A percentile compares a stretch with the other conserved stretches of the same genome.
Evolutionary conservation across 2,113 vertebrate genomes (phyloP).

Genomic region (Ctenodactylus gundi): DNA sequence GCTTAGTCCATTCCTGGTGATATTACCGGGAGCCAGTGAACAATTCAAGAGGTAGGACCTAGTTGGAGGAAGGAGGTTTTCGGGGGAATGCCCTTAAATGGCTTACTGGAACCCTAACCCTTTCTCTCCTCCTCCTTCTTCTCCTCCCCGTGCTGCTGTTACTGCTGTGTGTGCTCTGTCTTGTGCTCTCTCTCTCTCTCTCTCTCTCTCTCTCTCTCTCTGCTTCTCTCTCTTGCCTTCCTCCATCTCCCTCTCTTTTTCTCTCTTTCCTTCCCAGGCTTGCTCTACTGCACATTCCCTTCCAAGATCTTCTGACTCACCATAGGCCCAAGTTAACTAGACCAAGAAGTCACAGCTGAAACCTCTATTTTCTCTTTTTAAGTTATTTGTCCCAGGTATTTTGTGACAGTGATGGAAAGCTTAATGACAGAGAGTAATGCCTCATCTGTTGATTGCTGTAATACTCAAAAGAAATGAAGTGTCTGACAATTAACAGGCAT

Average conservation of each 20-base stretch:
- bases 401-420: not conserved
- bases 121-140: not conserved
- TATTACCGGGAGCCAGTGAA: not conserved
- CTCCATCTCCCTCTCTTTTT: not conserved
- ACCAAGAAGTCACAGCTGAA: not conserved
- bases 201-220: not conserved
- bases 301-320: not conserved
- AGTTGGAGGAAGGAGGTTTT: not conserved
- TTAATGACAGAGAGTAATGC: not conserved
- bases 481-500: not conserved
- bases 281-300: not conserved
- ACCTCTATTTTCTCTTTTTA: not conserved
- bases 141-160: no score
- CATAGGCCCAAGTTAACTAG: not conserved
- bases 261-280: not conserved
- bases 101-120: not conserved
- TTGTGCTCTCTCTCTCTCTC: not conserved
- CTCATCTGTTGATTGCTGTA: not conserved
- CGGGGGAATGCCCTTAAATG: not conserved
- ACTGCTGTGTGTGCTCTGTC: no score
- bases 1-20: not conserved
- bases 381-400: not conserved
- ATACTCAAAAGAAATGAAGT: conserved; percentile 38
- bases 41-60: not conserved
- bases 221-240: no score